A percentile compares a stretch with the other conserved stretches of the same genome.
These are phyloP conservation scores for Zenarchopterus dispar DNA, from an alignment of 2,797 vertebrate genomes.

Conservation along the genomic window DNA sequence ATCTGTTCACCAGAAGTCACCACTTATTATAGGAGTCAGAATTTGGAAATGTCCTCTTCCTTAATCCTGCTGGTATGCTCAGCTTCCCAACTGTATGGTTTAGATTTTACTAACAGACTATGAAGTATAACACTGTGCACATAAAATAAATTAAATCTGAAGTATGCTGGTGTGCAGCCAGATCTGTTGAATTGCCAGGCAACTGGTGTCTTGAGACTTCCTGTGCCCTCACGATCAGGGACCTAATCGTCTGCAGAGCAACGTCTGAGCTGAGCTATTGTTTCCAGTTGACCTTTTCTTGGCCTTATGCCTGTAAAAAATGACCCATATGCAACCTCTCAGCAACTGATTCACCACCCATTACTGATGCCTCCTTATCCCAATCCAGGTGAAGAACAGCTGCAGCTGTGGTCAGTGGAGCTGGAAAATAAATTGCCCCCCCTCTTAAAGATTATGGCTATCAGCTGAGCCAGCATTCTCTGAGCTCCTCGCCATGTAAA, in stretches of 20 bases:
- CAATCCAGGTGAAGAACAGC: constrained; percentile 57
- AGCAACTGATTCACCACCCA: constrained; percentile 58
- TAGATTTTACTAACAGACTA: too few relatives aligned
- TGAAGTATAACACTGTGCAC: too few relatives aligned
- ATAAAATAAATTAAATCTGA: constrained; percentile 40
- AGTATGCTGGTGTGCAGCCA: constrained; percentile 47
- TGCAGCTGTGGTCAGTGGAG: constrained; percentile 48
- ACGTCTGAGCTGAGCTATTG: constrained; percentile 30
- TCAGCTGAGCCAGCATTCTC: constrained; percentile 56
- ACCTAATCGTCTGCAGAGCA: constrained; percentile 40
- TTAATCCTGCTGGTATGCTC: neutral
- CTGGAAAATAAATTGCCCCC: constrained; percentile 61
- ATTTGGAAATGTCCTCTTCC: neutral
- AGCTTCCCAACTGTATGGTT: neutral
- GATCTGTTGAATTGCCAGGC: constrained; percentile 38
- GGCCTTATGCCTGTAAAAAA: constrained; percentile 29
- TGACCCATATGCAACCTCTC: constrained; percentile 21
- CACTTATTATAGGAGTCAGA: neutral
- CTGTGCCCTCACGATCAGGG: constrained; percentile 30
- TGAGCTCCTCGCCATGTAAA: constrained; percentile 50
- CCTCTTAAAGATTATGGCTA: constrained; percentile 70
- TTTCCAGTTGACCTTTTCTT: constrained; percentile 42
- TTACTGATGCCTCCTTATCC: constrained; percentile 47
- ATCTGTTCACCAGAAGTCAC: neutral
- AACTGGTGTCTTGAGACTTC: constrained; percentile 43